These are phyloP conservation scores for Ictidomys tridecemlineatus DNA, from an alignment of 2,113 vertebrate species.

Conservation along the genomic window DNA sequence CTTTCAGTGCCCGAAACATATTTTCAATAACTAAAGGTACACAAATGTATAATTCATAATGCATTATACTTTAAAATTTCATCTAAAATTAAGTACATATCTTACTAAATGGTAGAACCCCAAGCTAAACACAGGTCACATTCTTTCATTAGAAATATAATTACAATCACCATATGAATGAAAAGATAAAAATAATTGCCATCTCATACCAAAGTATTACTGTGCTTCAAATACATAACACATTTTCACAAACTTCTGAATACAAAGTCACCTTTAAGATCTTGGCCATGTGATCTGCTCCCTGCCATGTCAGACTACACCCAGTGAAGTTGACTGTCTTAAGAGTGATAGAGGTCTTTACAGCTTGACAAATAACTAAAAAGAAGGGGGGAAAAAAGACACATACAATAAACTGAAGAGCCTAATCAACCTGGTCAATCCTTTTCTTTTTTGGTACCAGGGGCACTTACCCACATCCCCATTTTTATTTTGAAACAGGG, in stretches of 20 bases:
- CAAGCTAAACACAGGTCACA: constrained; percentile 27
- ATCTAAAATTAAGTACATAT: constrained; percentile 14
- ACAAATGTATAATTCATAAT: constrained; percentile 2
- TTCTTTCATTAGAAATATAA: constrained; percentile 40
- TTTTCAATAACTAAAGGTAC: constrained; percentile 53
- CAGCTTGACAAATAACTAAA: constrained; percentile 94
- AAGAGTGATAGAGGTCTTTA: constrained; percentile 94
- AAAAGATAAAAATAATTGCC: constrained; percentile 56
- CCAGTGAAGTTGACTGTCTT: constrained; percentile 94
- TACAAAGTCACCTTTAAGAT: constrained; percentile 94
- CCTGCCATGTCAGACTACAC: constrained; percentile 96
- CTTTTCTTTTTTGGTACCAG: no score
- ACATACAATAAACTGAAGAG: constrained; percentile 45
- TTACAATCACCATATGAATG: background rate
- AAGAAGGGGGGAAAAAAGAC: constrained; percentile 65
- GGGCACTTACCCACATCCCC: no score
- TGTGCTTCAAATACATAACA: background rate
- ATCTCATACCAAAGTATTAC: constrained; percentile 25
- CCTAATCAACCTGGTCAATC: background rate
- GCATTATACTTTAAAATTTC: background rate
- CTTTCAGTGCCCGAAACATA: background rate
- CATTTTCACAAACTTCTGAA: constrained; percentile 47
- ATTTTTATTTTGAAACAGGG: no score
- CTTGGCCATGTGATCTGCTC: constrained; percentile 94
- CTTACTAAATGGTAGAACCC: constrained; percentile 30